Base-by-base conservation (phyloP, 1,140 invertebrate species). In the Ectropis grisescens region DNA sequence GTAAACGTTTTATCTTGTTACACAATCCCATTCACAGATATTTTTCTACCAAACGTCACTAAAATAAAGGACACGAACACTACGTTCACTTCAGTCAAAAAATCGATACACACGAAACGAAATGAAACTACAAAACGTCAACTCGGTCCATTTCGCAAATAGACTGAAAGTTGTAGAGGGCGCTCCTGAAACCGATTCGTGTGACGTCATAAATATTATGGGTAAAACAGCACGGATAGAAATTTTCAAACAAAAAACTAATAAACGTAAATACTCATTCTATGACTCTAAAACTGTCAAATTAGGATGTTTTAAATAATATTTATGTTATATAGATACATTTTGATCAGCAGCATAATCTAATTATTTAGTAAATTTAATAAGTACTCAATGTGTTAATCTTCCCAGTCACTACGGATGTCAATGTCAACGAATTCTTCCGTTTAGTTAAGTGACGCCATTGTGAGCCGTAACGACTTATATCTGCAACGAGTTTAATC, bases 401-500 rank as follows among this genome's bases (percentile, higher is more conserved):
- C n/a, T n/a, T n/a, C n/a, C n/a, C n/a, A n/a, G n/a, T n/a, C n/a
- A n/a, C n/a, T n/a, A n/a, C n/a, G n/a, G n/a, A n/a, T n/a, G n/a
- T n/a, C n/a, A n/a, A n/a, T n/a, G n/a, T n/a, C n/a, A n/a, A n/a
- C n/a, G n/a, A n/a, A n/a, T n/a, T n/a, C n/a, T n/a, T n/a, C n/a
- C n/a, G n/a, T n/a, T n/a, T n/a, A n/a, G n/a, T n/a, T n/a, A 79
- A 84, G 81, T 86, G 86, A 89, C 88, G 89, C 89, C 89, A 91
- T 91, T 90, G 88, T 90, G 88, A 87, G 80, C 89, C 87, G 83
- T 90, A 90, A 87, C 87, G 88, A 88, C 88, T 89, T 86, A 83
- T 64, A 33, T 45, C 59, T 65, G 79, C 72, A 71, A 79, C 74
- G 66, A 85, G 83, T 86, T 85, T 76, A 85, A 88, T 88, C 88